Conservation (phyloP, 2,797 vertebrate species). For the Schizopygopsis malacanthus region DNA sequence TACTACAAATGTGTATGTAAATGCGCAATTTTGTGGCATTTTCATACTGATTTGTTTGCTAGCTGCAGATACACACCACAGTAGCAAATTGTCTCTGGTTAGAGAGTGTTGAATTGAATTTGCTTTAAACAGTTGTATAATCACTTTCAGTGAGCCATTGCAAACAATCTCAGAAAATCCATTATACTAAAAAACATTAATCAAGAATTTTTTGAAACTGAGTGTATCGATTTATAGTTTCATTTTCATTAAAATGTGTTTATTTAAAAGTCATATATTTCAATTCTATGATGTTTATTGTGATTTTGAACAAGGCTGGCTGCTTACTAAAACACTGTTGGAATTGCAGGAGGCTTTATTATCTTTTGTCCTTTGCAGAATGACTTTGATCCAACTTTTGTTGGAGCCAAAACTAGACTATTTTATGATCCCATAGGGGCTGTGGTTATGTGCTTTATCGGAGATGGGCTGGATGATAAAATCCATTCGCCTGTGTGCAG, state of each 20-base stretch:
- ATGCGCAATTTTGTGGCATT: background rate
- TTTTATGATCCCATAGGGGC: constrained; percentile 17
- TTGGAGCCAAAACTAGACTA: constrained; percentile 11
- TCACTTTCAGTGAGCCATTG: background rate
- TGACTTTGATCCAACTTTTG: constrained; percentile 38
- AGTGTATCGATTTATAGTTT: background rate
- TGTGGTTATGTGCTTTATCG: constrained; percentile 8
- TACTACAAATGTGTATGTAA: background rate
- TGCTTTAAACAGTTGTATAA: background rate
- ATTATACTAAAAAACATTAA: background rate
- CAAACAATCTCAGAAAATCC: background rate
- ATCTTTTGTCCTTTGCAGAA: constrained; percentile 10
- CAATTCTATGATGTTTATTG: background rate
- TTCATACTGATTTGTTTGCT: background rate
- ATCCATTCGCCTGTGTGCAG: background rate
- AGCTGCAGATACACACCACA: background rate
- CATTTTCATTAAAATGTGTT: background rate
- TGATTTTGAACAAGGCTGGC: background rate
- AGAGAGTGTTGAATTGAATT: background rate
- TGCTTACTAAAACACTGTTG: background rate
- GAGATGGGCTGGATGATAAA: background rate
- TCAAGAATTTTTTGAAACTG: background rate
- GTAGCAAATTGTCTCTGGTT: background rate
- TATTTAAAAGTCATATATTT: background rate
- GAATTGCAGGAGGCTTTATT: background rate